phyloP scores from a whole-genome alignment of 2,888 invertebrate genomes.

The Anaspis maculata region DNA sequence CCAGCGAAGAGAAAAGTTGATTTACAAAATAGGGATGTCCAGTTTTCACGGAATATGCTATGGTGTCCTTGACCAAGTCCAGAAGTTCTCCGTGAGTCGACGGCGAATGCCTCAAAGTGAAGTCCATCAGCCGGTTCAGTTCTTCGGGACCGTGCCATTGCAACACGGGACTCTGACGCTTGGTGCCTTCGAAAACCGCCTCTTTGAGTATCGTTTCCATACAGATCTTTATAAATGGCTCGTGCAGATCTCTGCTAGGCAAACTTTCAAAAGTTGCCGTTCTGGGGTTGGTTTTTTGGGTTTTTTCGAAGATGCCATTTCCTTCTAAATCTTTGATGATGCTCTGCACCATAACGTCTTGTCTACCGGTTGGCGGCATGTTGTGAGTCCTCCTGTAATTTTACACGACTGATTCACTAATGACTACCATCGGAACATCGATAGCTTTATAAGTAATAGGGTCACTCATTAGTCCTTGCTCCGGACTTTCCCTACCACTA shows the following conservation, averaged over 20 bases:
- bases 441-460: too few relatives aligned
- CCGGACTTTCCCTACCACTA: too few relatives aligned
- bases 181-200: constrained; percentile 68
- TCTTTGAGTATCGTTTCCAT: constrained; percentile 64
- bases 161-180: constrained; percentile 63
- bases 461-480: too few relatives aligned
- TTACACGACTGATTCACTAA: not conserved
- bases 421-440: too few relatives aligned
- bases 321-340: constrained; percentile 29
- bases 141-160: constrained; percentile 74
- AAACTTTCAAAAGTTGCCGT: constrained; percentile 49
- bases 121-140: constrained; percentile 57
- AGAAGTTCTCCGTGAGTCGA: constrained; percentile 61
- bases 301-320: not conserved
- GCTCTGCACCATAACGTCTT: constrained; percentile 2
- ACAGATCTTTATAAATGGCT: constrained; percentile 62
- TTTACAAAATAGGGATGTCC: constrained; percentile 86
- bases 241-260: constrained; percentile 56
- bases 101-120: constrained; percentile 52
- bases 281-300: constrained; percentile 7
- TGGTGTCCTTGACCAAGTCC: constrained; percentile 58
- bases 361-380: not conserved
- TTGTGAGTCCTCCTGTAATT: not conserved
- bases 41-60: constrained; percentile 82
- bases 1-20: constrained; percentile 76